Evolutionary conservation across 2,797 vertebrate species (phyloP), one percentile per base, ranked within the genome.

Genomic region (Tragelaphus eurycerus): DNA sequence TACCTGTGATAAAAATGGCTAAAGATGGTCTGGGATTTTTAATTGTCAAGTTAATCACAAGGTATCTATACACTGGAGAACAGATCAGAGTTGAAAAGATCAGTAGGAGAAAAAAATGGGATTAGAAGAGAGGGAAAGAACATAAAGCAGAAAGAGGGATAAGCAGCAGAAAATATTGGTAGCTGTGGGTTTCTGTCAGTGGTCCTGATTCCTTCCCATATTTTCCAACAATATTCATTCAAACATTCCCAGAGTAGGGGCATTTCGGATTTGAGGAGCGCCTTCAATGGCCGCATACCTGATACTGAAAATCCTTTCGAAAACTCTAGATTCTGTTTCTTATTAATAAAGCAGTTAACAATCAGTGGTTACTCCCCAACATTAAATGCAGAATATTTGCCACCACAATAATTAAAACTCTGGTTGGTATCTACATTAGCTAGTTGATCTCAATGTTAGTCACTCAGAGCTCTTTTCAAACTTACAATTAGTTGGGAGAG

Each of bases 361-460:
- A 27, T 67, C 86, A 93, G 62, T 13, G 43, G 83, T 67, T 95
- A 89, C 50, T 86, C 67, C 87, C 50, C 81, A 95, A 67, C 64
- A 81, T 86, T 93, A 84, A 93, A 90, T 87, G 43, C 76, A 67
- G 89, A 86, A 96, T 71, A 86, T 96, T 59, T 89, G 86, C 79
- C 57, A 57, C 6, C 17, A 31, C 81, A 50, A 54, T 93, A 97
- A 96, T 93, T 91, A 97, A 94, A 97, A 93, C 64, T 88, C 89
- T 93, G 86, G 62, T 43, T 95, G 82, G 50, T 88, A 88, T 71
- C 95, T 59, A 89, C 38, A 85, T 82, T 88, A 97, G 67, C 83
- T 62, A n/a, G 81, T n/a, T 88, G 79, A 93, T 95, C 34, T 79
- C 94, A 87, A 85, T 14, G 21, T 92, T 59, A 95, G 67, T 38